Evolutionary conservation across 1,140 invertebrate species (phyloP), one percentile per base, ranked within the genome.

Genomic region (Asbolus verrucosus): DNA sequence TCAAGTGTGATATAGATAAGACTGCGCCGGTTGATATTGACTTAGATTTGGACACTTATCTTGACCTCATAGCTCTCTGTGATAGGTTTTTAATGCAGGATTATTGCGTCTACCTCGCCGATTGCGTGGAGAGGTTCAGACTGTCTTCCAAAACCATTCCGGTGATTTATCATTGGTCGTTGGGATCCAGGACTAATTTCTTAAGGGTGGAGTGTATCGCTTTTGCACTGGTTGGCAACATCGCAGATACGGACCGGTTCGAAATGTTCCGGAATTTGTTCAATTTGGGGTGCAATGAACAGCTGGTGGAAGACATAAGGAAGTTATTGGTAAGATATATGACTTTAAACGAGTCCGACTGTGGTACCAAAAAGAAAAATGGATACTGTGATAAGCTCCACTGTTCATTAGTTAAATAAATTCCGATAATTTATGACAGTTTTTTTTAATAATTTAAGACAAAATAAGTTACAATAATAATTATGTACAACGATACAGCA

Each of bases 31-130:
- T 81, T 74, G 71, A 59, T 75, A 85, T 81, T 70, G 82, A 79
- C 65, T 71, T 83, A 39, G 74, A 86, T 27, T 75, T 90, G 19
- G 82, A 85, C 46, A 86, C 85, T 0, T 77, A 87, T 14, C 78
- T 91, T n/a, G 89, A 91, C 74, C 85, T 89, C 0, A 83, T 89
- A n/a, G 73, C 87, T 1, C 74, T 90, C 6, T 84, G 88, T 1
- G 89, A 91, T 75, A 85, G 87, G 69, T 91, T 86, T 76, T 81
- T 91, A 13, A 85, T 91, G 78, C 78, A 84, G 1, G 86, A 86
- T 18, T 72, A 90, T 2, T 85, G 85, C 31, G 81, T 85, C 4
- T 73, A 81, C 27, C 76, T 91, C 1, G 85, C 83, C 19, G 81
- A 81, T 74, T 83, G 83, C n/a, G 84, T 87, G 68, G 73, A 85